These are phyloP conservation scores for Stenchaetothrips biformis DNA, from an alignment of 2,888 invertebrate genomes.

Conservation along the genomic window DNA sequence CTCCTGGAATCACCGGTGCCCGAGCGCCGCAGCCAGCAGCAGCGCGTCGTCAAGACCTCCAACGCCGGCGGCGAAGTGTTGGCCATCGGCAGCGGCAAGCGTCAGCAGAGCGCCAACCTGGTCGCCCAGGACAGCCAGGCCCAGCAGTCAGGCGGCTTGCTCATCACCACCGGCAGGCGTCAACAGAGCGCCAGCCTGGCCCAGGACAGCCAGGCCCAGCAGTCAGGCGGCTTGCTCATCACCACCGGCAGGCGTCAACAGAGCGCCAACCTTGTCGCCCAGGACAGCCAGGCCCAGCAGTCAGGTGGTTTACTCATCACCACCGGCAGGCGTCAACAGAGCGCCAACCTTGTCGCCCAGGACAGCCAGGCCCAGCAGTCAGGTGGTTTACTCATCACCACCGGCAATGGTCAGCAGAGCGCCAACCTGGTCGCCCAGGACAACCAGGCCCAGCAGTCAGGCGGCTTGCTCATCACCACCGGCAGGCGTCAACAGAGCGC, in stretches of 20 bases:
- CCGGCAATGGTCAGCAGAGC: too few species aligned
- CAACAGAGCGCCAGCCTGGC: not conserved
- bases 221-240: not conserved
- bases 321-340: not conserved
- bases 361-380: not conserved
- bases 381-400: too few species aligned
- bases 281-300: not conserved
- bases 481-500: not conserved
- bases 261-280: not conserved
- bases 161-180: not conserved
- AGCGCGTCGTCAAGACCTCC: not conserved
- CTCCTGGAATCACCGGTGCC: constrained; percentile 3
- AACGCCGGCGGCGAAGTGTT: not conserved
- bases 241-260: not conserved
- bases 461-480: not conserved
- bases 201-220: not conserved
- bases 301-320: not conserved
- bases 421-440: too few species aligned
- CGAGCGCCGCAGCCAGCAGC: not conserved
- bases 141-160: not conserved
- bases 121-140: not conserved
- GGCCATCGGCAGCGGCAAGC: not conserved
- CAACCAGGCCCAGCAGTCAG: not conserved
- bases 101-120: not conserved
- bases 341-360: not conserved